Base-by-base conservation (phyloP, 2,797 vertebrate genomes). In the Pseudomugil gertrudae region DNA sequence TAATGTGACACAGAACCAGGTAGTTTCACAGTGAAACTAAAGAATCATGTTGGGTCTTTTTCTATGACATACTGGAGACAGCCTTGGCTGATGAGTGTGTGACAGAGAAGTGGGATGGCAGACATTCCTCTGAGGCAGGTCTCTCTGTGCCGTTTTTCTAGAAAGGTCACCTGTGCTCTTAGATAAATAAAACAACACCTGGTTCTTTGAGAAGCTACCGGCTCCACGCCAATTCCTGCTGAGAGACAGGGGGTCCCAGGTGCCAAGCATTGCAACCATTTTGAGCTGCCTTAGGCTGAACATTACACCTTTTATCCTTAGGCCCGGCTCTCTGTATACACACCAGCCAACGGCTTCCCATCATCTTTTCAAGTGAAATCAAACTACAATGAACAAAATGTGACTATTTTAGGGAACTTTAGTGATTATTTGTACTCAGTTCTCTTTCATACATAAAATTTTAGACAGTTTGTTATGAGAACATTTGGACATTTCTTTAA, bases 121-220 rank as follows among this genome's bases (percentile, higher is more conserved):
- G 83, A 80, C 80, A 82, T 62, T 66, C 81, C 84, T 84, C 40
- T 21, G 79, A 88, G 86, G 84, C 79, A 69, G 76, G 66, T 84
- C 84, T 86, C 79, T 80, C 81, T 43, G 62, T 14, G 57, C 69
- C 54, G 50, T 88, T 90, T 84, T 87, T 80, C 81, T 76, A 66
- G 72, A 92, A 91, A 92, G 90, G 89, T 91, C 87, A 90, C 79
- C 84, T 75, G 78, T 88, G 83, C 86, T 87, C 81, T 88, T 84
- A 81, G 87, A 91, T 88, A 92, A 92, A 92, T 92, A 90, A 91
- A 92, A 92, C 87, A 92, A 90, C 89, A 92, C 88, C 89, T 90
- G 89, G 85, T 83, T 91, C 83, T 80, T 76, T 78, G 78, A 84
- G 72, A 60, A 80, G 85, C 84, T 81, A 67, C 76, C 58, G 81